Conservation (phyloP, 2,888 invertebrate species). For the Vannuccia rotundouncinata region DNA sequence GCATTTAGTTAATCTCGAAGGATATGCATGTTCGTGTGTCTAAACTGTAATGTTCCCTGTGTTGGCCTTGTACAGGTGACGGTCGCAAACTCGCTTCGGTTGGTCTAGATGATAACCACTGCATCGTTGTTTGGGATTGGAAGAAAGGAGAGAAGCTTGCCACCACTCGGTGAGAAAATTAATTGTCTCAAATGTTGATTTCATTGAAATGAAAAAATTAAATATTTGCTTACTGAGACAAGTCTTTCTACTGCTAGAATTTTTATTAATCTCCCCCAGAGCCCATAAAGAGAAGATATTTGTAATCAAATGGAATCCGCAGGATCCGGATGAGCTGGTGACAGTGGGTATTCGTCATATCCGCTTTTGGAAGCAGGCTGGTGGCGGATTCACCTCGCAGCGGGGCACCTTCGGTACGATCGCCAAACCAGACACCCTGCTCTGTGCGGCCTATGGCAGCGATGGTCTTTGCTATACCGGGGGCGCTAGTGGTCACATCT, state of each 20-base stretch:
- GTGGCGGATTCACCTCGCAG: conserved; percentile 56
- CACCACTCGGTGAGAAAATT: conserved; percentile 52
- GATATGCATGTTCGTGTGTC: background rate
- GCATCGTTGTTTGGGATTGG: conserved; percentile 59
- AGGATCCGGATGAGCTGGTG: conserved; percentile 52
- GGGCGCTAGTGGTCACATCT: conserved; percentile 55
- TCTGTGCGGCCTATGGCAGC: conserved; percentile 55
- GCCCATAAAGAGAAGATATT: conserved; percentile 58
- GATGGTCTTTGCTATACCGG: conserved; percentile 54
- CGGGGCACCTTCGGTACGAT: conserved; percentile 55
- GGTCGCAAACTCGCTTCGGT: conserved; percentile 57
- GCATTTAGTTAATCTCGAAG: background rate
- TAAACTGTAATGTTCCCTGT: background rate
- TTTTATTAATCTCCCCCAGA: too few relatives aligned
- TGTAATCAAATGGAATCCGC: conserved; percentile 57
- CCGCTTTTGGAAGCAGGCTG: conserved; percentile 58
- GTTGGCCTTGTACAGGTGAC: conserved; percentile 47
- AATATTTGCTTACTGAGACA: too few relatives aligned
- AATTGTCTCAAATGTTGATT: background rate
- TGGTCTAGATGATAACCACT: conserved; percentile 57
- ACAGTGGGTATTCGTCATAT: conserved; percentile 58
- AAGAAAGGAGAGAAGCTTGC: conserved; percentile 57
- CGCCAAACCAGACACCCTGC: conserved; percentile 55
- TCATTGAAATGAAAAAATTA: too few relatives aligned
- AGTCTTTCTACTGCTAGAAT: too few relatives aligned